Conservation (phyloP, 2,113 vertebrate species). For the Protobothrops mucrosquamatus region DNA sequence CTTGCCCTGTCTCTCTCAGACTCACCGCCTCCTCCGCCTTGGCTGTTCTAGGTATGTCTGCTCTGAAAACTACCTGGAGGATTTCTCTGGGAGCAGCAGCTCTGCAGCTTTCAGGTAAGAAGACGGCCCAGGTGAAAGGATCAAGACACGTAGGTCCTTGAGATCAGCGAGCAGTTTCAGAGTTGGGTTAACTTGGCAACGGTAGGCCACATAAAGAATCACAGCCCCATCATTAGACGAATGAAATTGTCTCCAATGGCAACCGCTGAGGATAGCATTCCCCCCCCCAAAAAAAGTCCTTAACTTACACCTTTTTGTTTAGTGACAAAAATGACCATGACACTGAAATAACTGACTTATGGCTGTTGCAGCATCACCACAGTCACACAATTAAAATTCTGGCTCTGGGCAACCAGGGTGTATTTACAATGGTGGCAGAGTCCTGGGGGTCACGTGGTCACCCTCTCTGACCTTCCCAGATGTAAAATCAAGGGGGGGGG, state of each 20-base stretch:
- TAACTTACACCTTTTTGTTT: neutral
- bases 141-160: neutral
- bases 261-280: neutral
- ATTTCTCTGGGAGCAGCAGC: constrained; percentile 22
- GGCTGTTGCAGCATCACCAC: neutral
- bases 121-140: neutral
- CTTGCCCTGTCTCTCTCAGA: constrained; percentile 23
- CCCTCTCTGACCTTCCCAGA: neutral
- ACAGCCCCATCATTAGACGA: neutral
- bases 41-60: constrained; percentile 10
- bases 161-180: neutral
- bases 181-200: neutral
- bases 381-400: neutral
- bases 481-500: neutral
- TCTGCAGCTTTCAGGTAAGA: neutral
- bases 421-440: neutral
- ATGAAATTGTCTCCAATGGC: neutral
- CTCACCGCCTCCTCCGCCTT: constrained; percentile 28
- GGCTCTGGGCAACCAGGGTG: neutral
- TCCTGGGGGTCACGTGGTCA: neutral
- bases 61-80: constrained; percentile 22
- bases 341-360: neutral
- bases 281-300: neutral
- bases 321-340: neutral
- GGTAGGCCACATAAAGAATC: neutral